Evolutionary conservation across 1,140 invertebrate species (phyloP).

Genomic region (Acromyrmex echinatior): DNA sequence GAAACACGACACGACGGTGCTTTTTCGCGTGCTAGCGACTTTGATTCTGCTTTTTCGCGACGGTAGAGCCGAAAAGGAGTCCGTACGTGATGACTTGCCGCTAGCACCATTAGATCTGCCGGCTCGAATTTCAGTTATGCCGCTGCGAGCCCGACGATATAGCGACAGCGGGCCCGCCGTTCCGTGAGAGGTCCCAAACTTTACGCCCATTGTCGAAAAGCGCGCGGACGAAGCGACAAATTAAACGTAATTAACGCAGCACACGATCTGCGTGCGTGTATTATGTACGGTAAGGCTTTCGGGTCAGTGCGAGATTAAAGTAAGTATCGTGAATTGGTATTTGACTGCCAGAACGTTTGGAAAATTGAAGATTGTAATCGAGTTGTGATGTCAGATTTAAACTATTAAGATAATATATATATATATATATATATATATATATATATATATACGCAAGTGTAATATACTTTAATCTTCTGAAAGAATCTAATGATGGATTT

Average conservation of each 20-base stretch:
- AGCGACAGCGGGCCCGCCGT: slow-evolving; percentile 29
- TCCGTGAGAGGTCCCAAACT: slow-evolving; percentile 39
- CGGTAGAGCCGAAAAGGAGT: slow-evolving; percentile 36
- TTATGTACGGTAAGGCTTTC: background rate
- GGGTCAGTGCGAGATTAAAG: background rate
- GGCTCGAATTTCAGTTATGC: slow-evolving; percentile 83
- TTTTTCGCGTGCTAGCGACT: slow-evolving; percentile 64
- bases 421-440: too few species aligned
- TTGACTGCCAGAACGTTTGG: background rate
- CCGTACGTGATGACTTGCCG: slow-evolving; percentile 83
- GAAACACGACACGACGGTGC: slow-evolving; percentile 63
- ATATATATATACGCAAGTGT: background rate
- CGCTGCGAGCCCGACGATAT: slow-evolving; percentile 64
- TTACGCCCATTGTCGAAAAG: slow-evolving; percentile 15
- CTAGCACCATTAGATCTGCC: slow-evolving; percentile 84
- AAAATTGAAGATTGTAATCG: background rate
- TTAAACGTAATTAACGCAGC: slow-evolving; percentile 48
- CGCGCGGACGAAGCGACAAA: slow-evolving; percentile 51
- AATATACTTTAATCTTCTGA: background rate
- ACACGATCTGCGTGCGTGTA: background rate
- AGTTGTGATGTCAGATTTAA: background rate
- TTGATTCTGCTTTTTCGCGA: slow-evolving; percentile 62
- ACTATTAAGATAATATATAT: background rate
- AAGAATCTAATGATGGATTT: too few species aligned
- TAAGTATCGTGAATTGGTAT: background rate